Evolutionary conservation across 2,113 vertebrate genomes (phyloP).

Genomic region (Indri indri): DNA sequence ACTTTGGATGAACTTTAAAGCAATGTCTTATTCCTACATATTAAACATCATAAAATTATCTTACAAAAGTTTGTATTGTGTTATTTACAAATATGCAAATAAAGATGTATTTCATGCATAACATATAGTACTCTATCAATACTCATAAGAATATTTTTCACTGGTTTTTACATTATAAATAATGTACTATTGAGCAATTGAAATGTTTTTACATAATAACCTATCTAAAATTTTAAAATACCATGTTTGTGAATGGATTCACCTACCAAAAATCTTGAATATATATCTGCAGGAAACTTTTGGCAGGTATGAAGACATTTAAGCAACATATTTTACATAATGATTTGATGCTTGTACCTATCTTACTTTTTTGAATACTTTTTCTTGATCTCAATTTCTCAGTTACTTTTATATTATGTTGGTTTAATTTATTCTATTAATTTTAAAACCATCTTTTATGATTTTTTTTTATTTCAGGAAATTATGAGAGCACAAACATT

Average conservation of each 20-base stretch:
- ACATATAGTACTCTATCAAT: not conserved
- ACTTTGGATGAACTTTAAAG: not conserved
- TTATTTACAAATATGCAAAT: not conserved
- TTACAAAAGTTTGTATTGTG: not conserved
- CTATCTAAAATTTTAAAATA: not conserved
- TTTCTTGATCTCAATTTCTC: not conserved
- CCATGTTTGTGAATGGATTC: not conserved
- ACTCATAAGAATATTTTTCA: not conserved
- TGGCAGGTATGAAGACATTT: not conserved
- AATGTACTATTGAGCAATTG: not conserved
- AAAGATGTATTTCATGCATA: not conserved
- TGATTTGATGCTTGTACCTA: not conserved
- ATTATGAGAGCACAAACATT: no score
- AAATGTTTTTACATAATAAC: not conserved
- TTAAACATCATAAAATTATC: not conserved
- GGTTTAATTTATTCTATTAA: not conserved
- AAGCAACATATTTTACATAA: not conserved
- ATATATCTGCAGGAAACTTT: not conserved
- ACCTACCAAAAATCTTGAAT: not conserved
- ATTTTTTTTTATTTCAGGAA: no score
- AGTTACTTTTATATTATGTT: not conserved
- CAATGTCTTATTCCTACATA: not conserved
- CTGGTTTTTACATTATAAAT: not conserved
- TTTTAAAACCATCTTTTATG: not conserved
- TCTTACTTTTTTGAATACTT: not conserved